Evolutionary conservation across 2,113 vertebrate genomes (phyloP), one percentile per base, ranked within the genome.

Genomic region (Asarcornis scutulata): DNA sequence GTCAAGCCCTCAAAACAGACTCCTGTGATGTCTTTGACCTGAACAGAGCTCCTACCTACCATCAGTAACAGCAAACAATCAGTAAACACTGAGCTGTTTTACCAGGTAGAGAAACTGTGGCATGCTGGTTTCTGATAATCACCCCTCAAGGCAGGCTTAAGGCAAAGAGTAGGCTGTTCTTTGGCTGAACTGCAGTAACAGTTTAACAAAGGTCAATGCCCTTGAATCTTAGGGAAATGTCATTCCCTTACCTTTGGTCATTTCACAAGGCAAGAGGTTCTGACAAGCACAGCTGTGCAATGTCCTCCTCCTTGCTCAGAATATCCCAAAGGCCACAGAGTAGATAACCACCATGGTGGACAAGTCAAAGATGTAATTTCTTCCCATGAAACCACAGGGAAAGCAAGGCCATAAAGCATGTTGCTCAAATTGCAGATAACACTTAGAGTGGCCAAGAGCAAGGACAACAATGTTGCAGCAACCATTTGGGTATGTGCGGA

Each of bases 371-470:
- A 36, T 34, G 53, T 0, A 0, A 46, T 13, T 62, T 75, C 5
- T 10, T 52, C 53, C 60, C 2, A 1, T 34, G 36, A 93, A 89
- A 64, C 6, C 12, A 36, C 0, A 0, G 55, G 6, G 12, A 12
- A 46, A 85, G 53, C 17, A 83, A 75, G 12, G 31, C 2, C 4
- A 44, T 7, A 25, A 22, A 62, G 71, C 32, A 72, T 10, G 16
- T 9, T 62, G 15, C 3, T 62, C 36, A 83, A 31, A 52, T 25
- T 81, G 18, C 25, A 31, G 59, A 38, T 6, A 95, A 80, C 23
- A 2, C 6, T 12, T 36, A 86, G 8, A 76, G 42, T 7, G 76
- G 58, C 22, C 56, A 71, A 11, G 8, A 63, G 4, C 15, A 83
- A 76, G 29, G 38, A 68, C 11, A 79, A 79, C 80, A 68, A 44